A percentile compares a stretch with the other conserved stretches of the same genome.
These are phyloP conservation scores for Mayetiola destructor DNA, from an alignment of 2,888 invertebrate genomes.

Conservation along the genomic window DNA sequence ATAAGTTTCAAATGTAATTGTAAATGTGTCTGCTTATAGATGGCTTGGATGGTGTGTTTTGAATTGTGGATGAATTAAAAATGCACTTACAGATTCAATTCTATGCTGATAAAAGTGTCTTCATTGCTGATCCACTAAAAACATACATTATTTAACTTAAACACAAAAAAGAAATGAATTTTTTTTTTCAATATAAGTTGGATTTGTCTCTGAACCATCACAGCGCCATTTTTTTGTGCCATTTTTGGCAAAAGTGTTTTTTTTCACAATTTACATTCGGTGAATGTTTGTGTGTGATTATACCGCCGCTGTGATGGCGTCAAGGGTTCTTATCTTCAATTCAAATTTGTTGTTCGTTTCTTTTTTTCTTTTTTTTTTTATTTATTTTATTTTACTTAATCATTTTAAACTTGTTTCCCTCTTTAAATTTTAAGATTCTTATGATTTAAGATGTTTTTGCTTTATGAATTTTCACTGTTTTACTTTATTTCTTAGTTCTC, in stretches of 20 bases:
- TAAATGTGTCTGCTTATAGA: too few relatives aligned
- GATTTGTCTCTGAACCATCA: background rate
- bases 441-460: slow-evolving; percentile 3
- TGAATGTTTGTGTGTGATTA: background rate
- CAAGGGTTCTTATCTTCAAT: slow-evolving; percentile 2
- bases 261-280: too few relatives aligned
- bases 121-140: slow-evolving; percentile 3
- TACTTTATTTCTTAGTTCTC: background rate
- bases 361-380: background rate
- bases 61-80: too few relatives aligned
- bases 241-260: too few relatives aligned
- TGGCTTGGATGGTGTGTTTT: too few relatives aligned
- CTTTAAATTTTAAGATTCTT: slow-evolving; percentile 9
- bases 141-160: background rate
- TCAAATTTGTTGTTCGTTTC: background rate
- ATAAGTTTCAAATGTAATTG: too few relatives aligned
- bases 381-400: background rate
- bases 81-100: slow-evolving; percentile 8
- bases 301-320: too few relatives aligned
- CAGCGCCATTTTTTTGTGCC: background rate
- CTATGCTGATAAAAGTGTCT: background rate
- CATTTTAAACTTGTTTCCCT: background rate
- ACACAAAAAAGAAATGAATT: background rate
- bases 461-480: slow-evolving; percentile 1
- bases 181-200: background rate